Evolutionary conservation across 2,888 invertebrate genomes (phyloP).

Genomic region (Drepanosiphum platanoidis): DNA sequence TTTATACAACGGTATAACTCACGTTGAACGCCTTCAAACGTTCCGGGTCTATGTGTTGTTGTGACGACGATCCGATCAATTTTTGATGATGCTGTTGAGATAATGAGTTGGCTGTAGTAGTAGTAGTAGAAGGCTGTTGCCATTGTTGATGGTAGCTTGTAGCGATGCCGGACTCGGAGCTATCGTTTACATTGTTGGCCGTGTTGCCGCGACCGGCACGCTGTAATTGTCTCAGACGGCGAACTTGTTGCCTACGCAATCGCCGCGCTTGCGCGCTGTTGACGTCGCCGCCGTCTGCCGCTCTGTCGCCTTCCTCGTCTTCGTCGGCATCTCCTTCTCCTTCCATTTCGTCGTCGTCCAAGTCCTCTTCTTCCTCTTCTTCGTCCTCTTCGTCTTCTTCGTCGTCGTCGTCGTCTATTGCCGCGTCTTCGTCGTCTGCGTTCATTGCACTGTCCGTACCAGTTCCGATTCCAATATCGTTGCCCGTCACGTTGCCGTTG

Average conservation of each 20-base stretch:
- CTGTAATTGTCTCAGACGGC: conserved; percentile 32
- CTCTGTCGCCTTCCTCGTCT: conserved; percentile 86
- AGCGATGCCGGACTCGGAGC: conserved; percentile 1
- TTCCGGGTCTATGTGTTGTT: conserved; percentile 90
- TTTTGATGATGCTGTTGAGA: conserved; percentile 35
- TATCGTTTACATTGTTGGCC: not conserved
- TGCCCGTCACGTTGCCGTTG: conserved; percentile 9
- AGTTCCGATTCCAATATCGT: conserved; percentile 39
- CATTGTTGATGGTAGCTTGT: conserved; percentile 25
- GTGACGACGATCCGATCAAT: conserved; percentile 66
- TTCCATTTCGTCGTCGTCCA: conserved; percentile 39
- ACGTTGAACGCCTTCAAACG: conserved; percentile 96
- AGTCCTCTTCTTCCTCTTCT: conserved; percentile 59
- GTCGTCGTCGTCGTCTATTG: conserved; percentile 52
- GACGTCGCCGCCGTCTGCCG: conserved; percentile 89
- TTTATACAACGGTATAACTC: conserved; percentile 68
- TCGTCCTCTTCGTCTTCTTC: conserved; percentile 60
- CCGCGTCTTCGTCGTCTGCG: conserved; percentile 11
- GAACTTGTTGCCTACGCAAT: conserved; percentile 28
- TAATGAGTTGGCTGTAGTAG: not conserved
- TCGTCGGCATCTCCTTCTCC: conserved; percentile 74
- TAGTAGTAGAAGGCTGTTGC: conserved; percentile 39
- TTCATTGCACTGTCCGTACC: not conserved
- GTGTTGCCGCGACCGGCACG: not conserved
- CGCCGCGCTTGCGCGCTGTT: conserved; percentile 68